Conservation (phyloP, 2,888 invertebrate species). For the Ornithoptera priamus region DNA sequence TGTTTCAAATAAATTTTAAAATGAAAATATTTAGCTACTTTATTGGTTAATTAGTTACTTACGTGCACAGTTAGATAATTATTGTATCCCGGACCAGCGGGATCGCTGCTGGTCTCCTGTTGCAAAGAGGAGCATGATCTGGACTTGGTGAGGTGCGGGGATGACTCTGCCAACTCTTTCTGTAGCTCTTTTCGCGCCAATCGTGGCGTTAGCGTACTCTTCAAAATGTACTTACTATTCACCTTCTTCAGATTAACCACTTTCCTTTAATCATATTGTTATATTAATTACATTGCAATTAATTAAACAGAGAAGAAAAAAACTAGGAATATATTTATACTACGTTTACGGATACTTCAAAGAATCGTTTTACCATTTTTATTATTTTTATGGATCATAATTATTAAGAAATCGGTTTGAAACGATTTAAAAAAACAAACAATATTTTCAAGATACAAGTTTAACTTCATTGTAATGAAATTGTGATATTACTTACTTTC, state of each 20-base stretch:
- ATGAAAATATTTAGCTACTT: background rate
- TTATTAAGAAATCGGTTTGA: too few relatives aligned
- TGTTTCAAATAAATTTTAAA: too few relatives aligned
- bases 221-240: constrained; percentile 90
- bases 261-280: constrained; percentile 70
- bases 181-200: constrained; percentile 85
- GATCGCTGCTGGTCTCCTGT: constrained; percentile 76
- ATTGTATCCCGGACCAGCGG: constrained; percentile 81
- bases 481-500: constrained; percentile 82
- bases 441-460: too few relatives aligned
- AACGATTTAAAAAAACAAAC: too few relatives aligned
- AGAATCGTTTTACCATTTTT: too few relatives aligned
- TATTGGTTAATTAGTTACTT: constrained; percentile 47
- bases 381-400: too few relatives aligned
- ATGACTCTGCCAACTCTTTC: constrained; percentile 81
- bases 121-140: constrained; percentile 87
- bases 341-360: too few relatives aligned
- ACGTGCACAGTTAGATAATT: constrained; percentile 89
- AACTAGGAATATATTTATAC: too few relatives aligned
- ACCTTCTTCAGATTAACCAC: constrained; percentile 86
- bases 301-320: too few relatives aligned
- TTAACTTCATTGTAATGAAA: too few relatives aligned
- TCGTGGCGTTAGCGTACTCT: constrained; percentile 90
- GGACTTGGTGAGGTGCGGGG: constrained; percentile 82
- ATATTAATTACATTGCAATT: background rate